These are phyloP conservation scores for Apistogramma diplotaenia DNA, from an alignment of 2,113 vertebrate species.

Conservation along the genomic window DNA sequence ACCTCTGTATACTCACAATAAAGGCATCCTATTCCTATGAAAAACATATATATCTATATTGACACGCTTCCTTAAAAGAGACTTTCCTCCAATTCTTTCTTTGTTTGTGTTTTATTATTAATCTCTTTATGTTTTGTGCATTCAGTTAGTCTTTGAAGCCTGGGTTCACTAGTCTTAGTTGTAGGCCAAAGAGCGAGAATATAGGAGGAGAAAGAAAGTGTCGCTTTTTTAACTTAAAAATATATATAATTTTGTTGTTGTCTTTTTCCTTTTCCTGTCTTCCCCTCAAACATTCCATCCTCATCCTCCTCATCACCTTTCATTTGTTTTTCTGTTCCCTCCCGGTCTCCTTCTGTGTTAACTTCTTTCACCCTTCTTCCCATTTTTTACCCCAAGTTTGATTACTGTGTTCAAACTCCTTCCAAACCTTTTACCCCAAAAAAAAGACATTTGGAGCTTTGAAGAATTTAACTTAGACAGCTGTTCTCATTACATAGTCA, in stretches of 20 bases:
- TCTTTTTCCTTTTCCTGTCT: background rate
- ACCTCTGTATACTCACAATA: too few species aligned
- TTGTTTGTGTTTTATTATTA: slow-evolving; percentile 6
- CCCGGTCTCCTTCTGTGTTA: background rate
- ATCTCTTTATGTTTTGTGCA: background rate
- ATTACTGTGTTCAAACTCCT: background rate
- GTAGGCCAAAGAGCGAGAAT: background rate
- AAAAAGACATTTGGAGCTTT: background rate
- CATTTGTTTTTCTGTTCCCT: background rate
- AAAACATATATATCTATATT: too few species aligned
- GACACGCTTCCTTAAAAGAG: background rate
- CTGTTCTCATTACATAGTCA: background rate
- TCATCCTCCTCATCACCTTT: background rate
- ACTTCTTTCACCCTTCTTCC: background rate
- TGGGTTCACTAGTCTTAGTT: background rate
- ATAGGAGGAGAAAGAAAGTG: background rate
- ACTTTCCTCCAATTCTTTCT: background rate
- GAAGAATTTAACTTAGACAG: background rate
- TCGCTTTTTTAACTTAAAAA: background rate
- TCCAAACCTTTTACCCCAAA: background rate
- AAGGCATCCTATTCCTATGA: too few species aligned
- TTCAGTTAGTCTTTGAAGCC: slow-evolving; percentile 27
- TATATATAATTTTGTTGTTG: background rate
- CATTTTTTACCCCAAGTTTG: background rate
- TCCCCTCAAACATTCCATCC: background rate